Evolutionary conservation across 2,797 vertebrate genomes (phyloP).

Genomic region (Ctenosaura bakeri): DNA sequence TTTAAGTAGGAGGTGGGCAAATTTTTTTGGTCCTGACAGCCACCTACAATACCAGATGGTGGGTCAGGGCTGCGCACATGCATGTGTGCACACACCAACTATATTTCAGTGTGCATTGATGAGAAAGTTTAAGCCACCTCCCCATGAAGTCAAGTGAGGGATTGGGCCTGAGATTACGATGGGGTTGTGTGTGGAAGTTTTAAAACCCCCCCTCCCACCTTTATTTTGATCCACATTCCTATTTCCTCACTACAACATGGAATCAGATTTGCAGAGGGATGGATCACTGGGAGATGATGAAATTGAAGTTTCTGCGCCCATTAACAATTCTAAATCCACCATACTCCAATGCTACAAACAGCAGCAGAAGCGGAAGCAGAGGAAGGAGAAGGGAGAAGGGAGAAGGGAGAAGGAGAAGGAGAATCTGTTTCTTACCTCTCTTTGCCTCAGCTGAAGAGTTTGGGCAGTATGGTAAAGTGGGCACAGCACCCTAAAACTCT

Average conservation of each 20-base stretch:
- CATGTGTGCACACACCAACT: too few species aligned
- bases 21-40: too few species aligned
- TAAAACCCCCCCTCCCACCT: too few species aligned
- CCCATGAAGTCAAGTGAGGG: neutral
- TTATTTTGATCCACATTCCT: neutral
- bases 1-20: neutral
- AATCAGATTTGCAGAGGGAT: neutral
- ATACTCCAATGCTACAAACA: neutral
- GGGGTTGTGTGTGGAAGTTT: too few species aligned
- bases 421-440: too few species aligned
- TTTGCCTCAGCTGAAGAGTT: too few species aligned
- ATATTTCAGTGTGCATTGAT: too few species aligned
- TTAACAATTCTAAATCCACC: neutral
- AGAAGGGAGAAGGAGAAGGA: neutral
- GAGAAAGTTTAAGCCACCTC: neutral
- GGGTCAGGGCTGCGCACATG: too few species aligned
- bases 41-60: too few species aligned
- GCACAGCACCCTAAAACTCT: neutral
- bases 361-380: too few species aligned
- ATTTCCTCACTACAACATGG: neutral
- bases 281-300: neutral
- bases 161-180: too few species aligned
- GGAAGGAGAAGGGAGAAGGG: too few species aligned
- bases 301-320: neutral
- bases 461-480: neutral